Conservation (phyloP, 2,888 invertebrate species). For the Mantis religiosa region DNA sequence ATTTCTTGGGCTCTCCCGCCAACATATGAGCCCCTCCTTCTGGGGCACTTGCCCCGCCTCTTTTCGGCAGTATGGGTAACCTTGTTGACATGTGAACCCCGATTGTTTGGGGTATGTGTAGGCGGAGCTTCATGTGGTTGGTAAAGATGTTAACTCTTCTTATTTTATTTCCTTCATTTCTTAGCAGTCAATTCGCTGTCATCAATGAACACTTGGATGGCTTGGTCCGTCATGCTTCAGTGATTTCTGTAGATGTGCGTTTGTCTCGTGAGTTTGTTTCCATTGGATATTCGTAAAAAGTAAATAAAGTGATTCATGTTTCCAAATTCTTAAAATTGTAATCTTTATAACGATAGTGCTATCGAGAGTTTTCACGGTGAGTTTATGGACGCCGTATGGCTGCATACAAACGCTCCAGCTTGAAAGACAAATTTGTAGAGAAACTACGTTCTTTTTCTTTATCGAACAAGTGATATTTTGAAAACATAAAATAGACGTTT, state of each 20-base stretch:
- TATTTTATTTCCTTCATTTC: not conserved
- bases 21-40: not conserved
- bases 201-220: not conserved
- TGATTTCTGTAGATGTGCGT: not conserved
- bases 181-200: not conserved
- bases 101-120: not conserved
- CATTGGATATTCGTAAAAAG: too few species aligned
- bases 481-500: too few species aligned
- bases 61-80: constrained; percentile 2
- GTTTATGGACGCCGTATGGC: too few species aligned
- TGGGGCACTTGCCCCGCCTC: not conserved
- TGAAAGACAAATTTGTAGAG: too few species aligned
- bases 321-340: too few species aligned
- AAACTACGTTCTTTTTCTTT: too few species aligned
- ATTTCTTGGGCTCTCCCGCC: not conserved
- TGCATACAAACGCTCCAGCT: too few species aligned
- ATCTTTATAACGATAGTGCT: too few species aligned
- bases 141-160: not conserved
- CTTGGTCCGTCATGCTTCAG: not conserved
- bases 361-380: too few species aligned
- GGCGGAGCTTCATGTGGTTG: not conserved
- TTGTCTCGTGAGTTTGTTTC: too few species aligned
- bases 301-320: too few species aligned
- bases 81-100: not conserved
- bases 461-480: too few species aligned